A percentile compares a stretch with the other conserved stretches of the same genome.
Evolutionary conservation across 2,113 vertebrate genomes (phyloP).

Genomic region (Lepus europaeus): DNA sequence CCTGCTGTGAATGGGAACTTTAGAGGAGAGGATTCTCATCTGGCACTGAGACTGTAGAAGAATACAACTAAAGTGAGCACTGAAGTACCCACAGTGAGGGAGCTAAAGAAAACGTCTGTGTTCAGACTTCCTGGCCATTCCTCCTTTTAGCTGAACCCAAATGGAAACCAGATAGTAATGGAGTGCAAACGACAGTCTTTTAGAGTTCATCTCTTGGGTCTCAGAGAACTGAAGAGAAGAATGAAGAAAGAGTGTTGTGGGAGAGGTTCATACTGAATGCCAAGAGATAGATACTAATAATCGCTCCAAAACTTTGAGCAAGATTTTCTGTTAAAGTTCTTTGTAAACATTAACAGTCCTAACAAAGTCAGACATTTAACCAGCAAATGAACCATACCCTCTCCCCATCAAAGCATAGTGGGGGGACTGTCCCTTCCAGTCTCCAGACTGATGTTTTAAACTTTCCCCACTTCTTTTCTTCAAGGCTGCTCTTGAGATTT

Average conservation of each 20-base stretch:
- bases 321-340: not conserved
- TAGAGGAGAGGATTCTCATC: too few species aligned
- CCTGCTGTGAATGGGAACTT: not conserved
- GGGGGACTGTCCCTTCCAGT: not conserved
- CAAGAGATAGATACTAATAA: not conserved
- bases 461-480: not conserved
- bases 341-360: not conserved
- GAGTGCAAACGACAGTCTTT: not conserved
- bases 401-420: not conserved
- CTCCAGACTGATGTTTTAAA: not conserved
- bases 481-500: not conserved
- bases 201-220: not conserved
- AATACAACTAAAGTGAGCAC: not conserved
- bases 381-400: not conserved
- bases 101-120: not conserved
- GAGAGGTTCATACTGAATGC: not conserved
- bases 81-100: not conserved
- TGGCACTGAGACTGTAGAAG: rapidly evolving
- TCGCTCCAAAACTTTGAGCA: not conserved
- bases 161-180: not conserved
- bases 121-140: not conserved
- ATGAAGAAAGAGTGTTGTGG: not conserved
- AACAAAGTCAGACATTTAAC: not conserved
- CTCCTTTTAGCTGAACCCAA: not conserved
- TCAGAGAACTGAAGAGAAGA: not conserved